phyloP scores from a whole-genome alignment of 2,113 vertebrate species.

The Donacobius atricapilla region DNA sequence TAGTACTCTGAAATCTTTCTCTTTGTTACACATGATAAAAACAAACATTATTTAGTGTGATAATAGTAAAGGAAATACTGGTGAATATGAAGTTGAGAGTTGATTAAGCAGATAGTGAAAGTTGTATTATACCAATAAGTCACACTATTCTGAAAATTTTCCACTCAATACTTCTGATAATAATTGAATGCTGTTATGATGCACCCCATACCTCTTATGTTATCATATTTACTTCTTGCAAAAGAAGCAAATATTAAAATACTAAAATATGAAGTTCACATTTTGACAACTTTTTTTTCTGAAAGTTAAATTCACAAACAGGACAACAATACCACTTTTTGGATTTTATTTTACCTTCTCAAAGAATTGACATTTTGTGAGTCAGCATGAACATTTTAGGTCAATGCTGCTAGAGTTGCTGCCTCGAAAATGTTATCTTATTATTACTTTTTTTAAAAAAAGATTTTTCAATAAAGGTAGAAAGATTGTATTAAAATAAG shows the following conservation, averaged over 20 bases:
- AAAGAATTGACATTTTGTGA: neutral
- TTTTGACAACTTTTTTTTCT: neutral
- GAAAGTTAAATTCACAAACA: neutral
- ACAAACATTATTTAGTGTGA: neutral
- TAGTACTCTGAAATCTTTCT: neutral
- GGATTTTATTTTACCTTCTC: neutral
- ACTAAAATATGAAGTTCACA: neutral
- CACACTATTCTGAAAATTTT: neutral
- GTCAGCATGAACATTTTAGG: neutral
- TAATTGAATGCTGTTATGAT: neutral
- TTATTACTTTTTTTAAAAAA: neutral
- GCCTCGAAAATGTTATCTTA: neutral
- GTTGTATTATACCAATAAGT: neutral
- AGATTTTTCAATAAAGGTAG: neutral
- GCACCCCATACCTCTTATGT: neutral
- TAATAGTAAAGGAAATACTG: neutral
- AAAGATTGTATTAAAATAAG: neutral
- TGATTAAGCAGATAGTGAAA: neutral
- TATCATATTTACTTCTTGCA: neutral
- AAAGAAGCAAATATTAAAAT: neutral
- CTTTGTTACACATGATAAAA: neutral
- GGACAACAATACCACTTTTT: neutral
- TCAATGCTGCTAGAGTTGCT: neutral
- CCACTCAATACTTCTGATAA: neutral
- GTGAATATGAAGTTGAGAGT: neutral